These are phyloP conservation scores for Mormyrus lacerda DNA, from an alignment of 2,113 vertebrate species.

Conservation along the genomic window DNA sequence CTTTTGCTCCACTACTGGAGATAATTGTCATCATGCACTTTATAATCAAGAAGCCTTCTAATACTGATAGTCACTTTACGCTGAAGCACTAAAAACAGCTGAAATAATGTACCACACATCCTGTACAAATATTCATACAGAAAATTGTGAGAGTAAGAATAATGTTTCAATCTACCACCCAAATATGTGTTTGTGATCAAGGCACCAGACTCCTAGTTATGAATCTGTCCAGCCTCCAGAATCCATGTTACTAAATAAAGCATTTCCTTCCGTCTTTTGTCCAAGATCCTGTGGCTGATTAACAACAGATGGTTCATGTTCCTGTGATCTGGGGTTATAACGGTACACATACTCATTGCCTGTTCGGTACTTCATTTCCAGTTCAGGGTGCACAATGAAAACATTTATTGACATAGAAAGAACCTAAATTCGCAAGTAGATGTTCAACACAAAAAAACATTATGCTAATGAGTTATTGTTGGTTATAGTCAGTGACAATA, in stretches of 20 bases:
- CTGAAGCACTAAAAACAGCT: not conserved
- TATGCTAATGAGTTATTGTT: not conserved
- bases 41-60: not conserved
- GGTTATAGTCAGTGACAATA: not conserved
- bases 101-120: not conserved
- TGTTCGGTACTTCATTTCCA: not conserved
- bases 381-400: not conserved
- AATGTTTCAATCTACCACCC: not conserved
- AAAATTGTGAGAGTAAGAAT: not conserved
- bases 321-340: not conserved
- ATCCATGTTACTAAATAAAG: not conserved
- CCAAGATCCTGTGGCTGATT: not conserved
- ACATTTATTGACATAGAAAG: not conserved
- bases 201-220: not conserved
- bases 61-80: not conserved
- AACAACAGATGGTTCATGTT: not conserved
- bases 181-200: not conserved
- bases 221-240: not conserved
- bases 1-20: not conserved
- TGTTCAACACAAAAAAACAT: not conserved
- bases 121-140: not conserved
- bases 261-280: not conserved
- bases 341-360: not conserved
- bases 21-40: not conserved
- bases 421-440: not conserved